phyloP scores from a whole-genome alignment of 2,797 vertebrate species.

The Chaetophractus vellerosus region DNA sequence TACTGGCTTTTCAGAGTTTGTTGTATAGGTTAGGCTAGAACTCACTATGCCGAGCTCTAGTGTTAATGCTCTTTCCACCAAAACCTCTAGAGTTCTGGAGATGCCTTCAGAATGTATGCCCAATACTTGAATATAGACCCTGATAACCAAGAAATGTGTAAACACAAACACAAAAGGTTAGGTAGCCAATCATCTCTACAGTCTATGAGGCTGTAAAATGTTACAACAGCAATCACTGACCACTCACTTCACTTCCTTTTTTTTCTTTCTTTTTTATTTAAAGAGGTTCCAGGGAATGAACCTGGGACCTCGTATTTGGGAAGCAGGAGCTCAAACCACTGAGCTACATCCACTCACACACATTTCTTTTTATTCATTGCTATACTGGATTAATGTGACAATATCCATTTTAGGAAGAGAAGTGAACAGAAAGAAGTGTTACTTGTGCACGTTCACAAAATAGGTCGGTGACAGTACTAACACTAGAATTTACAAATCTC shows the following conservation, averaged over 20 bases:
- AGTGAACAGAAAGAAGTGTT: background rate
- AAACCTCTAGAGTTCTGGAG: background rate
- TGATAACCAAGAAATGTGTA: background rate
- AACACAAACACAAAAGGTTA: background rate
- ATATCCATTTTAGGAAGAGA: constrained; percentile 24
- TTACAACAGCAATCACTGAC: background rate
- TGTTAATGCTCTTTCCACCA: background rate
- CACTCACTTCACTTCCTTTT: background rate
- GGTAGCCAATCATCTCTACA: background rate
- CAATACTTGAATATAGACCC: background rate
- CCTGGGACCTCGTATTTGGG: too few relatives aligned
- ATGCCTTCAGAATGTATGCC: background rate
- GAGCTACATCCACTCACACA: background rate
- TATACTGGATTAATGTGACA: background rate
- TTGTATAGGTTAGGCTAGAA: background rate
- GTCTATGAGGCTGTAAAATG: background rate
- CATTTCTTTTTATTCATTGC: background rate
- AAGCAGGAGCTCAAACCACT: too few relatives aligned
- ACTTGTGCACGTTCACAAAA: constrained; percentile 43
- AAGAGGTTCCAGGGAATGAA: too few relatives aligned
- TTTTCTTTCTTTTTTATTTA: too few relatives aligned
- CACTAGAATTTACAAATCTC: constrained; percentile 47
- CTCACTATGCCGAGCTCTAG: background rate
- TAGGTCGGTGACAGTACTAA: background rate
- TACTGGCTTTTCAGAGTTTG: background rate